A percentile compares a stretch with the other conserved stretches of the same genome.
Evolutionary conservation across 2,797 vertebrate genomes (phyloP).

Genomic region (Fratercula arctica): DNA sequence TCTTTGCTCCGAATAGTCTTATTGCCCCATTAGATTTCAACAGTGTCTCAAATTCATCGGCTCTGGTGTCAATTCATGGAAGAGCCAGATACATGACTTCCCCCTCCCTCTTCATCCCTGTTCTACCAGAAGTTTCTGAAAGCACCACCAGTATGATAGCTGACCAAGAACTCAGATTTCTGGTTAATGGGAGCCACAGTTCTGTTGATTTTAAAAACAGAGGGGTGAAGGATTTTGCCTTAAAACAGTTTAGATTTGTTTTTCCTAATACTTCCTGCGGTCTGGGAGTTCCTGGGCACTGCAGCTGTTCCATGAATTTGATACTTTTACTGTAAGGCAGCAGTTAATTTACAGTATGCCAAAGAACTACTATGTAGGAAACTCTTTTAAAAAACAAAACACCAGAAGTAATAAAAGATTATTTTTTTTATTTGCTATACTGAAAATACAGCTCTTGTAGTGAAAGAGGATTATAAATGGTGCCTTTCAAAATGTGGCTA

Average conservation of each 20-base stretch:
- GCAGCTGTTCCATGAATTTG: constrained; percentile 13
- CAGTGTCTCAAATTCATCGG: neutral
- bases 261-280: constrained; percentile 17
- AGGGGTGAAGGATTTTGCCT: neutral
- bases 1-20: neutral
- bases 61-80: neutral
- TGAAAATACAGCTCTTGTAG: neutral
- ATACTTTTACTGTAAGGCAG: constrained; percentile 35
- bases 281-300: neutral
- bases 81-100: neutral
- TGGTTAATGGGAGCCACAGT: neutral
- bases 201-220: neutral
- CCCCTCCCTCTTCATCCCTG: neutral
- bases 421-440: neutral
- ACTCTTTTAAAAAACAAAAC: neutral
- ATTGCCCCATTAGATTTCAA: neutral
- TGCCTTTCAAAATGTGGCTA: neutral
- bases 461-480: neutral
- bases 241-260: neutral
- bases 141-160: neutral
- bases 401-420: neutral
- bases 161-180: neutral
- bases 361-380: neutral
- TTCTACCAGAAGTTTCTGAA: neutral
- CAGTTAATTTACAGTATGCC: neutral